Conservation (phyloP, 1,140 invertebrate genomes). For the Hesperophylax magnus region DNA sequence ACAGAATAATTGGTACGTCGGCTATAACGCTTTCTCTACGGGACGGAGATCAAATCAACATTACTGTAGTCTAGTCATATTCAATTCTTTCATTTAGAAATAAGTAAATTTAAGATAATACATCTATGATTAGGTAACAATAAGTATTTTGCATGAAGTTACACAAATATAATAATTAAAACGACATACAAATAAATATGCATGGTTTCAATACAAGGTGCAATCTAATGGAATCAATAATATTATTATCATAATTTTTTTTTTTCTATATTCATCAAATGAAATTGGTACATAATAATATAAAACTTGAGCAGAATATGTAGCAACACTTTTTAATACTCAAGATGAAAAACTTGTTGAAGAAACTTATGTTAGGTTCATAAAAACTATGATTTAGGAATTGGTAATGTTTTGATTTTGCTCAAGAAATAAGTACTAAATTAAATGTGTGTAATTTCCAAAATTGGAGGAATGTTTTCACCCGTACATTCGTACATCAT, state of each 20-base stretch:
- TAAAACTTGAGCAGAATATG: too few species aligned
- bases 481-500: neutral
- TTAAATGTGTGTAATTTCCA: neutral
- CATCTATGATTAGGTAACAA: slow-evolving; percentile 20
- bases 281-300: too few species aligned
- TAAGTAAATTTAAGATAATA: slow-evolving; percentile 1
- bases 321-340: too few species aligned
- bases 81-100: too few species aligned
- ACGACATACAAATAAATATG: slow-evolving; percentile 3
- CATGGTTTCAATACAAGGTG: slow-evolving; percentile 19
- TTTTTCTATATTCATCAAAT: too few species aligned
- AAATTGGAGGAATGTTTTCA: neutral
- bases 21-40: neutral
- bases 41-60: slow-evolving; percentile 23
- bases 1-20: neutral
- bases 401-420: too few species aligned
- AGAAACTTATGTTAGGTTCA: too few species aligned
- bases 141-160: slow-evolving; percentile 27
- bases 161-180: neutral
- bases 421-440: neutral
- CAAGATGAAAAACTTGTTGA: too few species aligned
- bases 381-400: too few species aligned
- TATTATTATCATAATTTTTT: too few species aligned
- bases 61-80: neutral
- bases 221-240: neutral